phyloP scores from a whole-genome alignment of 2,888 invertebrate species.

The Cremastinae sp. region DNA sequence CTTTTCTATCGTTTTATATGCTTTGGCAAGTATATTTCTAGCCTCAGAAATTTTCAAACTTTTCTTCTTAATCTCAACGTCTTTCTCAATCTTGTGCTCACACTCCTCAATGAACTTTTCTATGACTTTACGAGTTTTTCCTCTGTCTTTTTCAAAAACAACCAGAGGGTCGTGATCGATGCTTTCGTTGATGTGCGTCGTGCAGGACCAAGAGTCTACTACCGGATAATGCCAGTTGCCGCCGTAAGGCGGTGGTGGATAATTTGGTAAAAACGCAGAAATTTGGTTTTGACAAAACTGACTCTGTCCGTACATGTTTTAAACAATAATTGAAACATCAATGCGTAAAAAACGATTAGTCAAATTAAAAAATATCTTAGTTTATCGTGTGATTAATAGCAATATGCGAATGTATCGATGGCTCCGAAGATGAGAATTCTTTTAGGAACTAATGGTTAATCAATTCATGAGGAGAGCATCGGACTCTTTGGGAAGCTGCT shows the following conservation, averaged over 20 bases:
- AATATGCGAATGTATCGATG: slow-evolving; percentile 51
- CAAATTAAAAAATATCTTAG: slow-evolving; percentile 1
- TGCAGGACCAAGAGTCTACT: slow-evolving; percentile 21
- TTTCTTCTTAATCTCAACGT: slow-evolving; percentile 26
- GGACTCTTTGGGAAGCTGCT: slow-evolving; percentile 73
- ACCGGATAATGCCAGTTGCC: slow-evolving; percentile 25
- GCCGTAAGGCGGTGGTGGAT: slow-evolving; percentile 5
- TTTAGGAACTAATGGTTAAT: not conserved
- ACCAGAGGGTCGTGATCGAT: not conserved
- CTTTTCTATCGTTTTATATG: slow-evolving; percentile 75
- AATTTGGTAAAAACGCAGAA: slow-evolving; percentile 28
- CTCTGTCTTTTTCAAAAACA: slow-evolving; percentile 60
- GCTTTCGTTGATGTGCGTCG: not conserved
- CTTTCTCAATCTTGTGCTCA: slow-evolving; percentile 15
- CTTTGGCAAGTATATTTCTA: slow-evolving; percentile 74
- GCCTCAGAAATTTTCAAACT: slow-evolving; percentile 77
- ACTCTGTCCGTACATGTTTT: slow-evolving; percentile 46
- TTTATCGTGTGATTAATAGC: slow-evolving; percentile 1
- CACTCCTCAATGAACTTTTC: slow-evolving; percentile 66
- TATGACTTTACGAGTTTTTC: slow-evolving; percentile 67
- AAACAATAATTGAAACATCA: slow-evolving; percentile 13
- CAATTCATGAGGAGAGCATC: slow-evolving; percentile 60
- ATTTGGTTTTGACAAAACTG: slow-evolving; percentile 24
- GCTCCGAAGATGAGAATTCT: slow-evolving; percentile 9
- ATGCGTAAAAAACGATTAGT: slow-evolving; percentile 6